Conservation (phyloP, 2,888 invertebrate genomes). For the Trichopria drosophilae region DNA sequence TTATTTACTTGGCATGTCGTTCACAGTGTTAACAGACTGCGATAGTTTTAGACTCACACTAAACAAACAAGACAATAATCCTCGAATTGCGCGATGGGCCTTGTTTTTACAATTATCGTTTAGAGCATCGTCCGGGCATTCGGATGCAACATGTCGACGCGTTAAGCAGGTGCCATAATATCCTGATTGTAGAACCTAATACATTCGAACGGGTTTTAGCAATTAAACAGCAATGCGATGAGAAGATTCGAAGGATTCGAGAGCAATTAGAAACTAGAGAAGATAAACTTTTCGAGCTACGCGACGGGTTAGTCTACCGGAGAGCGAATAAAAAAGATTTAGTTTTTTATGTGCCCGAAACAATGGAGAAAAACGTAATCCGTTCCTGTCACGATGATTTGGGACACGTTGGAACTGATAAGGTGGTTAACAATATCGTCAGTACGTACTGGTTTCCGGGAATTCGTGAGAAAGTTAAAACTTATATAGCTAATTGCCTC, state of each 20-base stretch:
- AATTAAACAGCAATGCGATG: constrained; percentile 25
- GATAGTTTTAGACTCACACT: constrained; percentile 40
- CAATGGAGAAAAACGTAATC: constrained; percentile 27
- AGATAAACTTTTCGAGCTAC: constrained; percentile 27
- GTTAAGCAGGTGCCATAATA: constrained; percentile 19
- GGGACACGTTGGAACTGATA: no score
- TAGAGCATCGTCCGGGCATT: constrained; percentile 24
- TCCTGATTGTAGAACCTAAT: constrained; percentile 27
- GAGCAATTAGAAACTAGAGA: no score
- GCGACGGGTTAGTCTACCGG: no score
- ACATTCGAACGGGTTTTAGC: constrained; percentile 29
- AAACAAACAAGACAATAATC: constrained; percentile 40
- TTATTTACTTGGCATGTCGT: constrained; percentile 38
- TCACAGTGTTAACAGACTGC: constrained; percentile 45
- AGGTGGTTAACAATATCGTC: no score
- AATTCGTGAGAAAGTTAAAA: constrained; percentile 5
- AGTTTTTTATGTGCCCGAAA: constrained; percentile 25
- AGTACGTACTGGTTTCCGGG: constrained; percentile 12
- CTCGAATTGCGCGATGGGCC: constrained; percentile 42
- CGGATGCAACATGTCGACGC: constrained; percentile 29
- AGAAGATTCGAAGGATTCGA: no score
- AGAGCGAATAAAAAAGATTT: constrained; percentile 14
- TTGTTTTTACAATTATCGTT: constrained; percentile 27
- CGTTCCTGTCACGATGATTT: constrained; percentile 22
- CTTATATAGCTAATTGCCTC: constrained; percentile 12